Conservation (phyloP, 2,797 vertebrate genomes). For the Enteromius unitaeniatus region DNA sequence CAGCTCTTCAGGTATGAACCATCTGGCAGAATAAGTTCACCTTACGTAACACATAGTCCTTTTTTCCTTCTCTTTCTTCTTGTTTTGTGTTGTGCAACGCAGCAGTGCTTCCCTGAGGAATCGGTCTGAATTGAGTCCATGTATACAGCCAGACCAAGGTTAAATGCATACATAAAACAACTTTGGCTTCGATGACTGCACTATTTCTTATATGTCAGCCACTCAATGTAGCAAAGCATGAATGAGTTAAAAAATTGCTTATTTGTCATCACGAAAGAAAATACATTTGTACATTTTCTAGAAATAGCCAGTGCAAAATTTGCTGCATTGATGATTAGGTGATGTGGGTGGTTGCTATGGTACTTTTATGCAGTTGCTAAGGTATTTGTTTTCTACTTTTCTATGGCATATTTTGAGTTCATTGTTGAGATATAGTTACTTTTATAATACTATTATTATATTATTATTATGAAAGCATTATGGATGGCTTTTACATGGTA, state of each 20-base stretch:
- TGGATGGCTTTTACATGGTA: neutral
- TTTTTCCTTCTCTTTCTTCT: neutral
- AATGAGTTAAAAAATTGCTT: neutral
- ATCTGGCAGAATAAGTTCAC: slow-evolving; percentile 48
- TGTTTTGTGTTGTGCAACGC: slow-evolving; percentile 12
- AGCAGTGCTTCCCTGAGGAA: slow-evolving; percentile 9
- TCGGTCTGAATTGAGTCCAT: neutral
- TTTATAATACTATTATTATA: too few relatives aligned
- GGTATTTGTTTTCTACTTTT: neutral
- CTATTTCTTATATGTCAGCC: neutral
- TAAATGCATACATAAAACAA: slow-evolving; percentile 10
- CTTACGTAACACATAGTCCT: slow-evolving; percentile 16
- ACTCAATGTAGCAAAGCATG: neutral
- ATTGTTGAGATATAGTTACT: neutral
- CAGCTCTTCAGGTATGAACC: slow-evolving; percentile 33
- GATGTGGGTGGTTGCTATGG: neutral
- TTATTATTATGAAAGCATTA: neutral
- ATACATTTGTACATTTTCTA: neutral
- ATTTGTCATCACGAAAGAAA: neutral
- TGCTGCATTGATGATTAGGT: neutral
- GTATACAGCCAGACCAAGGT: slow-evolving; percentile 21
- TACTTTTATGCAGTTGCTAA: neutral
- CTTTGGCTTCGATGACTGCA: neutral
- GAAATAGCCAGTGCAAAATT: neutral
- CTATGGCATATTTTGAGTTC: neutral